Base-by-base conservation (phyloP, 2,797 vertebrate genomes). In the Thripadectes ignobilis region DNA sequence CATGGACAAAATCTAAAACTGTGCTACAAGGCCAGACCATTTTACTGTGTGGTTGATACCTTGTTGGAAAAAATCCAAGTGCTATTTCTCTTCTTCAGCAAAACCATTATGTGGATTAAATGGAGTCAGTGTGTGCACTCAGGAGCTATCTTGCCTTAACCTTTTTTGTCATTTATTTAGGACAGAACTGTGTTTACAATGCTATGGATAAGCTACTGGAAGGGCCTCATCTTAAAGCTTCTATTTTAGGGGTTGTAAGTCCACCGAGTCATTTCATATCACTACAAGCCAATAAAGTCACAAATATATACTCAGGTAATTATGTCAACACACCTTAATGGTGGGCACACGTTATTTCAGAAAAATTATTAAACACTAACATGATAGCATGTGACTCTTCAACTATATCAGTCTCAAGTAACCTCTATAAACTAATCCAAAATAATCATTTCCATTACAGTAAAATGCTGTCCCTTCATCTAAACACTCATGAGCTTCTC, bases 21-120 rank as follows among this genome's bases (percentile, higher is more conserved):
- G 89, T 29, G 22, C 65, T 48, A 34, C 27, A 63, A 89, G 49
- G 54, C 29, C 84, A 94, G 65, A n/a, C 30, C 10, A 27, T 80
- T 96, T 90, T 85, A 73, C 58, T 72, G 61, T 69, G 45, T 39
- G 45, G 58, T 68, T 87, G 79, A 69, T 85, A 89, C 26, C 51
- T 72, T 71, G 9, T 27, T 91, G 86, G 72, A 94, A 95, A 84
- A 74, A 93, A 74, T 81, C 45, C 78, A 96, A 92, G 67, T 30
- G 75, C 7, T 46, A 74, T n/a, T 95, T 92, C 74, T 90, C 72
- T 63, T 85, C 68, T 94, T 78, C 55, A 89, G 75, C 34, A 87
- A 96, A 95, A 89, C 27, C 46, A 62, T 86, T 91, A 78, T 14
- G 46, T 62, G 91, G 81, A 88, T 43, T 90, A 77, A 96, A 95